Base-by-base conservation (phyloP, 2,888 invertebrate genomes). In the Ochropleura plecta region DNA sequence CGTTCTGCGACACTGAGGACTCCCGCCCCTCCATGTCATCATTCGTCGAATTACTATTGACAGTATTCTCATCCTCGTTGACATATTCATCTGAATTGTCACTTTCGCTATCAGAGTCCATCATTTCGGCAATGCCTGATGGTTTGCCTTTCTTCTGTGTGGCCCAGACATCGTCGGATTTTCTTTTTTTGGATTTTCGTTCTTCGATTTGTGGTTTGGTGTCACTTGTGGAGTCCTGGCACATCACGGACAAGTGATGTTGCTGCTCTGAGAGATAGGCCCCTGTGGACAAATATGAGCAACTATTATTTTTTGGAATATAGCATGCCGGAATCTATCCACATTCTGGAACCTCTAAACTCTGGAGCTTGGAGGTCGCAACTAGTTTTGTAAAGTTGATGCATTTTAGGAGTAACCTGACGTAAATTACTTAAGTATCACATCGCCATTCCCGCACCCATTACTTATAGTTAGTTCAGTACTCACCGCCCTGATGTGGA, bases 81-180 rank as follows among this genome's bases (percentile, higher is more conserved):
- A 92, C 95, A 75, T 93, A 96, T 12, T 90, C 91, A 51, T 96
- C 96, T 0, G 95, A 96, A 72, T 95, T 94, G 8, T 96, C 96
- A 70, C 94, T 95, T 3, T 96, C 96, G 83, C 97, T 97, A 16
- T 97, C 98, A 0, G 97, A 97, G 84, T 97, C 97, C 83, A 97
- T 92, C 84, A 97, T 95, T 76, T 98, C 97, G 49, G 94, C 94
- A 81, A 97, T 97, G 3, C 95, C 96, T 0, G 78, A 82, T 18
- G 94, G 94, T 85, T 97, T 97, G 20, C 97, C 97, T 91, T 97
- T 98, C 85, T 97, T 97, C 73, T 93, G 95, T 88, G 97, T 95
- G 92, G 97, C 97, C 94, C 97, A 97, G 71, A 97, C 96, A 75
- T 95, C 95, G 69, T 97, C 97, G 1, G 97, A 96, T 93, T 97